A percentile compares a stretch with the other conserved stretches of the same genome.
Conservation (phyloP, 2,113 vertebrate genomes). For the Cephalopholis sonnerati region DNA sequence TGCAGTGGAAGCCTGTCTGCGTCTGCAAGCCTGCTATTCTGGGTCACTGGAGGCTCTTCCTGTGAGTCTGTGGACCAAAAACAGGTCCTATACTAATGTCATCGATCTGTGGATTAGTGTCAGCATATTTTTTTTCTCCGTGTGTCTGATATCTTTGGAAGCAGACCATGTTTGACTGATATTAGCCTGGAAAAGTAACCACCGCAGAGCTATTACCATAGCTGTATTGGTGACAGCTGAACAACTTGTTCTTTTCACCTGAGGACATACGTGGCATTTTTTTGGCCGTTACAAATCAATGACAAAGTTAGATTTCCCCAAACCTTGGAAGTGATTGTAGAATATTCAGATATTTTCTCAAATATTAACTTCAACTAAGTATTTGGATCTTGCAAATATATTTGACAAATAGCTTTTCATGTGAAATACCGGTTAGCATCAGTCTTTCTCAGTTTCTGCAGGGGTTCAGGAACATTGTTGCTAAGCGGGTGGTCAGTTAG, state of each 20-base stretch:
- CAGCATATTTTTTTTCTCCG: conserved; percentile 3
- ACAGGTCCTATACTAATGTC: conserved; percentile 35
- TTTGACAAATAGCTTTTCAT: conserved; percentile 8
- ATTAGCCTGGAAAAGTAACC: conserved; percentile 2
- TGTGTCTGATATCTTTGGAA: conserved; percentile 19
- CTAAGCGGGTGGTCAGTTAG: conserved; percentile 62
- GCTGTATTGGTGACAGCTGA: conserved; percentile 3
- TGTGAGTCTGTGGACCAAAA: conserved; percentile 30
- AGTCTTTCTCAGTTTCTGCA: background rate
- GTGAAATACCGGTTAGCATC: conserved; percentile 17
- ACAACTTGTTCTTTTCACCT: conserved; percentile 24
- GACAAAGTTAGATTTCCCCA: background rate
- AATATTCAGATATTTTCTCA: conserved; percentile 7
- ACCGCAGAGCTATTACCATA: background rate
- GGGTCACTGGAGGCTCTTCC: conserved; percentile 47
- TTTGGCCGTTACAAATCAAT: conserved; percentile 2
- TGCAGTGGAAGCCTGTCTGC: conserved; percentile 38
- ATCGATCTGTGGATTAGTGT: conserved; percentile 59
- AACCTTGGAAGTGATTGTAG: background rate
- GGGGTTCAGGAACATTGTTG: conserved; percentile 8
- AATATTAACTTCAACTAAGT: conserved; percentile 6
- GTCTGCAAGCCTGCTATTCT: conserved; percentile 49
- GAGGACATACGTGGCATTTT: background rate
- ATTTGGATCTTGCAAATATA: background rate
- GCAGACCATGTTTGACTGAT: background rate